A percentile compares a stretch with the other conserved stretches of the same genome.
These are phyloP conservation scores for Potamilus streckersoni DNA, from an alignment of 1,140 invertebrate genomes.

Conservation along the genomic window DNA sequence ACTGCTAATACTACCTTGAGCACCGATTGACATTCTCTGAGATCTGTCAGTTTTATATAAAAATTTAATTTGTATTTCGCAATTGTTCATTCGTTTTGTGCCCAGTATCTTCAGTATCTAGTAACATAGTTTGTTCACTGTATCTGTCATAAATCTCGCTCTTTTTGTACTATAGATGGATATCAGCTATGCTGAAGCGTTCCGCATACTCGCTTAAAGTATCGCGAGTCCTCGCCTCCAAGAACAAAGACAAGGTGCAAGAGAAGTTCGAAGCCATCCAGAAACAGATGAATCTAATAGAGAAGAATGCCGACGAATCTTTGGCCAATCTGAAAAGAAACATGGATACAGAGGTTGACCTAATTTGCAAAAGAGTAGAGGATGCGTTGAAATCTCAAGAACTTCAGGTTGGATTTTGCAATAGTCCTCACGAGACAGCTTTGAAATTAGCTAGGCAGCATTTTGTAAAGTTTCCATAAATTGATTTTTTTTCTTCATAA, in stretches of 20 bases:
- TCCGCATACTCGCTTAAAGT: slow-evolving; percentile 21
- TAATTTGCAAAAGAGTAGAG: slow-evolving; percentile 4
- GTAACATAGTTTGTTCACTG: neutral
- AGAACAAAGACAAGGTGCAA: slow-evolving; percentile 27
- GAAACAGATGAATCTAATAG: slow-evolving; percentile 6
- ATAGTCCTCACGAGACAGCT: too few relatives aligned
- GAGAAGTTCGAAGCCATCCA: slow-evolving; percentile 15
- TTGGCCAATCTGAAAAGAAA: slow-evolving; percentile 15
- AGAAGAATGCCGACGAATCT: slow-evolving; percentile 12
- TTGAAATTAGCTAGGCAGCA: too few relatives aligned
- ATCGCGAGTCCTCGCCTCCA: slow-evolving; percentile 18
- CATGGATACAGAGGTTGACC: slow-evolving; percentile 14
- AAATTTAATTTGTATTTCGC: too few relatives aligned
- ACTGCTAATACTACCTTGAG: too few relatives aligned
- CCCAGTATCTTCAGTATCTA: neutral
- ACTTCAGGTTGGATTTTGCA: too few relatives aligned
- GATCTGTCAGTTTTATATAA: too few relatives aligned
- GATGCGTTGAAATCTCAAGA: slow-evolving; percentile 15
- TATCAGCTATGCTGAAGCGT: slow-evolving; percentile 18
- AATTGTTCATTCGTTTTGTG: too few relatives aligned
- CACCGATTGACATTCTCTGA: too few relatives aligned
- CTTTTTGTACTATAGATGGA: slow-evolving; percentile 3
- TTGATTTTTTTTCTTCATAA: too few relatives aligned
- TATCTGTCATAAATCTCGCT: neutral
- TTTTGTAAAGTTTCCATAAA: too few relatives aligned